Conservation (phyloP, 2,888 invertebrate species). For the Didymodactylos carnosus region DNA sequence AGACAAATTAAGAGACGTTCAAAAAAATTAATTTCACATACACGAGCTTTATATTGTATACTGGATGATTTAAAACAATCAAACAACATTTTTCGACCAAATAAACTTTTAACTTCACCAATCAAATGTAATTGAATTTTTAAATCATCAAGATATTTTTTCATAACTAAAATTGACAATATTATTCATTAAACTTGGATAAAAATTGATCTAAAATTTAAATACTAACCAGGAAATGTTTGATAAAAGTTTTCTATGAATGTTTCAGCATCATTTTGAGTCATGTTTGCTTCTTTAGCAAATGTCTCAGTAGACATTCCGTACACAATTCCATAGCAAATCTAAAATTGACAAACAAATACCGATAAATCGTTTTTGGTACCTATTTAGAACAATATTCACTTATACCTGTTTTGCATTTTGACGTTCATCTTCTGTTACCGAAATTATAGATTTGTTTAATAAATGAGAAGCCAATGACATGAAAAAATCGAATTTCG, state of each 20-base stretch:
- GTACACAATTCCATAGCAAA: conserved; percentile 88
- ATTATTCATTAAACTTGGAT: neutral
- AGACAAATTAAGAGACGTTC: neutral
- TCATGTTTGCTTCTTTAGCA: conserved; percentile 54
- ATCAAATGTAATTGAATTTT: neutral
- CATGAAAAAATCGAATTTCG: conserved; percentile 53
- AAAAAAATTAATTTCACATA: neutral
- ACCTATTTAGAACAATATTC: neutral
- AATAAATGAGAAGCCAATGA: conserved; percentile 62
- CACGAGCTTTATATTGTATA: neutral
- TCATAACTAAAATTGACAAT: neutral
- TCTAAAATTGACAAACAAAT: conserved; percentile 37
- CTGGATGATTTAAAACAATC: neutral
- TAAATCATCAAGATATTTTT: neutral
- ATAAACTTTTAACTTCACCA: neutral
- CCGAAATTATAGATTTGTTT: conserved; percentile 46
- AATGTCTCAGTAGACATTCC: conserved; percentile 74
- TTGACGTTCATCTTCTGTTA: conserved; percentile 57
- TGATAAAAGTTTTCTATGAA: conserved; percentile 48
- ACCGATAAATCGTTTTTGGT: neutral
- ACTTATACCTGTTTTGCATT: conserved; percentile 49
- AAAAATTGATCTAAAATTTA: neutral
- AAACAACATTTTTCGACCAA: neutral
- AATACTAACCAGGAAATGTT: conserved; percentile 48
- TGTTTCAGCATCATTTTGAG: conserved; percentile 53